A percentile compares a stretch with the other conserved stretches of the same genome.
phyloP scores from a whole-genome alignment of 2,888 invertebrate genomes.

The Netelia inedita region DNA sequence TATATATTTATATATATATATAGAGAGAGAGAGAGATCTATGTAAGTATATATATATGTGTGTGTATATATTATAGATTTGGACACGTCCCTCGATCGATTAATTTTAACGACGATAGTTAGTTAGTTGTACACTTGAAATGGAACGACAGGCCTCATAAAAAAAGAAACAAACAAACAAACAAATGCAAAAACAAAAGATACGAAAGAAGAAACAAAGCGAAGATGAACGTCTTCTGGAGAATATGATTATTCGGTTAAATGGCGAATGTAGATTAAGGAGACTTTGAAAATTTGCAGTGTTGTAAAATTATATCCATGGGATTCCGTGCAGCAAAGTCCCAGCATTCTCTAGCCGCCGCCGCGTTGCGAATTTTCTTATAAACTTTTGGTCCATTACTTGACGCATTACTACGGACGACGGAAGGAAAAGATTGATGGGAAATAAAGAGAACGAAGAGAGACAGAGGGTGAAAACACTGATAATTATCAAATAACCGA shows the following conservation, averaged over 20 bases:
- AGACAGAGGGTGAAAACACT: slow-evolving; percentile 15
- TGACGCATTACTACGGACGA: slow-evolving; percentile 26
- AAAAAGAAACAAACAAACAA: slow-evolving; percentile 1
- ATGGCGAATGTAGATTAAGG: slow-evolving; percentile 30
- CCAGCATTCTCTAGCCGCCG: slow-evolving; percentile 12
- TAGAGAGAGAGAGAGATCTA: no score
- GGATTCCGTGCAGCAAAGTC: slow-evolving; percentile 40
- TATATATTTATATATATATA: slow-evolving; percentile 37
- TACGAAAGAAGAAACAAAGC: slow-evolving; percentile 15
- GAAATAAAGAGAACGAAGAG: slow-evolving; percentile 16
- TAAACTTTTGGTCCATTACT: slow-evolving; percentile 36
- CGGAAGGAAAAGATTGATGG: not conserved
- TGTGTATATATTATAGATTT: slow-evolving; percentile 32
- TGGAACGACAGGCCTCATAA: slow-evolving; percentile 64
- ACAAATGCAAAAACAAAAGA: slow-evolving; percentile 8
- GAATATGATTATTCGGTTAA: slow-evolving; percentile 28
- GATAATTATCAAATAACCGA: slow-evolving; percentile 27
- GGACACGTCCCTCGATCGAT: slow-evolving; percentile 47
- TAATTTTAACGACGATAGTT: slow-evolving; percentile 62
- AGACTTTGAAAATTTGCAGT: slow-evolving; percentile 36
- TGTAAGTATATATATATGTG: not conserved
- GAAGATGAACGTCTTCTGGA: not conserved
- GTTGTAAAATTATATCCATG: slow-evolving; percentile 32
- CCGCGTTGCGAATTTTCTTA: slow-evolving; percentile 28
- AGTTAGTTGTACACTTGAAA: slow-evolving; percentile 56